Base-by-base conservation (phyloP, 2,888 invertebrate species). In the Isoperla grammatica region DNA sequence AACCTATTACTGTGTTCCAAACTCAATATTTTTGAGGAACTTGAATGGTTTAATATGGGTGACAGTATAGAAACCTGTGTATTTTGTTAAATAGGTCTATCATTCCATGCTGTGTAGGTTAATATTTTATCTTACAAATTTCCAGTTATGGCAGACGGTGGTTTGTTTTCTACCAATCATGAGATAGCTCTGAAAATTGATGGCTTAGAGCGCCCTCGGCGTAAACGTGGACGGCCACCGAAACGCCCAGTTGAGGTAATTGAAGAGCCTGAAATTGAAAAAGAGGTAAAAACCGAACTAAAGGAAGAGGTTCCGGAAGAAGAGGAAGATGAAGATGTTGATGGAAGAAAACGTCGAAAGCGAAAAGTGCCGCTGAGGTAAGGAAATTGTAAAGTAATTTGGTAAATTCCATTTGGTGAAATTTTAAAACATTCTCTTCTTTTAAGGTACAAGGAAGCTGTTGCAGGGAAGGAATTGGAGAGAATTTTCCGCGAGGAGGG, bases 401-500 rank as follows among this genome's bases (percentile, higher is more conserved):
- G 29, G 29, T 29, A 29, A 29, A 29, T 6, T 29, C 5, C 29
- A 4, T n/a, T 8, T 29, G 29, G 4, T 57, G 13, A 55, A 19
- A 42, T 59, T 48, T 43, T 23, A 46, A 15, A 40, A 40, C 4
- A 40, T 48, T 50, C 48, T 63, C 13, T 55, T 48, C 12, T 29
- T 13, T 56, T 56, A 57, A 75, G 75, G 63, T 77, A 72, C 62
- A 72, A 71, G 66, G 75, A 75, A 68, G 73, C 75, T 46, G 74
- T 71, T 20, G 74, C 87, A 80, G 88, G 88, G 3, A 85, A 86
- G 71, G 88, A 88, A 72, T 74, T 88, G 54, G 88, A 88, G 67
- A 78, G 84, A 65, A 85, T 88, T 65, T 84, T 87, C 66, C 80
- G 81, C 67, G 84, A 87, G 68, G 85, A 86, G 72, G 88, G 87